phyloP scores from a whole-genome alignment of 2,888 invertebrate genomes.

The Yponomeuta plumbellus region DNA sequence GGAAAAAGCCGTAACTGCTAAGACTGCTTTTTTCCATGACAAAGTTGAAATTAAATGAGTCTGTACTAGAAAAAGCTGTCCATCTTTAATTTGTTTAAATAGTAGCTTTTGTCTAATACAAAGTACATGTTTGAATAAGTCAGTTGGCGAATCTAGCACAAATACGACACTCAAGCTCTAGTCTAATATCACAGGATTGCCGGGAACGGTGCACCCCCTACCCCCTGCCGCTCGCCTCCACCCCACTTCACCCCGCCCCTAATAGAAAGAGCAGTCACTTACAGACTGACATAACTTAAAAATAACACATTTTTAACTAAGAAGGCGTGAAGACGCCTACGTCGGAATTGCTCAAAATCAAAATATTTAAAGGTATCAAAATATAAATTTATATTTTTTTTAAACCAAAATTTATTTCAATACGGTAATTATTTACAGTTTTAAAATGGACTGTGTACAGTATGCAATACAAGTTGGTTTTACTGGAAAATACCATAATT shows the following conservation, averaged over 20 bases:
- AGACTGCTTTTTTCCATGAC: neutral
- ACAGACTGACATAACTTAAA: neutral
- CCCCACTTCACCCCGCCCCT: constrained; percentile 26
- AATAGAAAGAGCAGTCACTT: neutral
- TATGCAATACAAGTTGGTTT: too few species aligned
- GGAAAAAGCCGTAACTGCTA: neutral
- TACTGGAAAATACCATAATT: too few species aligned
- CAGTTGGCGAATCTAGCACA: constrained; percentile 70
- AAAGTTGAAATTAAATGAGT: neutral
- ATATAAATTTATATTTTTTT: too few species aligned
- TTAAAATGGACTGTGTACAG: too few species aligned
- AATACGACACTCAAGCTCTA: constrained; percentile 69
- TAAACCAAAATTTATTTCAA: too few species aligned
- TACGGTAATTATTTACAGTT: too few species aligned
- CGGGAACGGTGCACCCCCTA: constrained; percentile 63
- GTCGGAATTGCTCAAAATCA: too few species aligned
- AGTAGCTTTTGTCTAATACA: constrained; percentile 12
- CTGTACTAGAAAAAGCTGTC: neutral
- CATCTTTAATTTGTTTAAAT: neutral
- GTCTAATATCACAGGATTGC: constrained; percentile 77
- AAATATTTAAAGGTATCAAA: too few species aligned
- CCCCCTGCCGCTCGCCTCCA: constrained; percentile 26
- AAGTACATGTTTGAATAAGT: constrained; percentile 34
- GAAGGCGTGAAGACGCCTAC: too few species aligned
- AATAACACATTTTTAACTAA: neutral